Conservation (phyloP, 92 coral and sea anemone species). For the Zoanthus gigantus region DNA sequence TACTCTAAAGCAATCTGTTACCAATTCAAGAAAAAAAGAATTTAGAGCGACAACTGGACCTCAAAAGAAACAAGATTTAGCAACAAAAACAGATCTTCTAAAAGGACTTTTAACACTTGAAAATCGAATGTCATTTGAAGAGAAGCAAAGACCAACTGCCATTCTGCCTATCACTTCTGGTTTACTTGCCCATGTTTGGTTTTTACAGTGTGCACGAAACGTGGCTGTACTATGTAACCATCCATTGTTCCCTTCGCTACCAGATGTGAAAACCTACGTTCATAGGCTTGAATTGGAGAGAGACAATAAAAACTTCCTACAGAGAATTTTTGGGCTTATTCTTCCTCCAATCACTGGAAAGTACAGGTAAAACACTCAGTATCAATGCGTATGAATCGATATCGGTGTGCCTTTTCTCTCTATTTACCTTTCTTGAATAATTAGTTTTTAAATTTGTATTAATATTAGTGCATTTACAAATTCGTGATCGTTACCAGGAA, state of each 20-base stretch:
- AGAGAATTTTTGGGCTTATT: conserved; percentile 20
- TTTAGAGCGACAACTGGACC: background rate
- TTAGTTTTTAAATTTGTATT: too few species aligned
- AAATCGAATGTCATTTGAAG: background rate
- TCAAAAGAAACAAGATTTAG: background rate
- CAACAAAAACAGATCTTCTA: background rate
- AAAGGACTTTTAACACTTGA: background rate
- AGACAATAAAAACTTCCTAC: background rate
- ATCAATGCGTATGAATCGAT: too few species aligned
- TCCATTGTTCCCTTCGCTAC: conserved; percentile 16
- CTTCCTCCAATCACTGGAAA: conserved; percentile 20
- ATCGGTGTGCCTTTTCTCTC: too few species aligned
- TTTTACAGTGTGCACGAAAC: background rate
- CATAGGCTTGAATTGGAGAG: conserved; percentile 17
- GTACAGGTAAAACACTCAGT: conserved; percentile 1
- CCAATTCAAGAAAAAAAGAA: background rate
- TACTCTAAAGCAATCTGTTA: background rate
- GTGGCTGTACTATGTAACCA: conserved; percentile 2
- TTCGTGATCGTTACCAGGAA: too few species aligned
- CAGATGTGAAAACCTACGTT: conserved; percentile 16
- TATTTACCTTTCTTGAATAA: too few species aligned
- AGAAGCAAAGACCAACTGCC: background rate
- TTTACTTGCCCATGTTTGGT: conserved; percentile 14
- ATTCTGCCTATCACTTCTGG: background rate
- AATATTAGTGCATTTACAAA: too few species aligned